Evolutionary conservation across 2,888 invertebrate species (phyloP).

Genomic region (Petrolisthes manimaculis): DNA sequence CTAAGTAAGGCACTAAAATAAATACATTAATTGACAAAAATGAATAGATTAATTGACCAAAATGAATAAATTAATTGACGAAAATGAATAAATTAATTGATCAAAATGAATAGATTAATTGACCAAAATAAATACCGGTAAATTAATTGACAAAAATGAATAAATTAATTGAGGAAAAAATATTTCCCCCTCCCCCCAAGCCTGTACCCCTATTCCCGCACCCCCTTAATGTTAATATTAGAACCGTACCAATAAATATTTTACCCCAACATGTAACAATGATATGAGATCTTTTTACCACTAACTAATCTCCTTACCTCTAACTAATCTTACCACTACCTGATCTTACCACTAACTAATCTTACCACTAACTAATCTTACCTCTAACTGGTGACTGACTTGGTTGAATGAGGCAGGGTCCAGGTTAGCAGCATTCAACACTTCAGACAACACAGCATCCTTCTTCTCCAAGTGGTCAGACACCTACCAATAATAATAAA

Average conservation of each 20-base stretch:
- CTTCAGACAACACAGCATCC: constrained; percentile 70
- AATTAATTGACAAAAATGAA: neutral
- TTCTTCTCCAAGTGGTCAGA: constrained; percentile 66
- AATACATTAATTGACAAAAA: neutral
- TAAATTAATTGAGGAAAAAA: neutral
- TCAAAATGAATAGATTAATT: neutral
- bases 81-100: neutral
- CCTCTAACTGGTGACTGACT: constrained; percentile 75
- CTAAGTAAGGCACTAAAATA: neutral
- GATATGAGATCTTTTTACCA: neutral
- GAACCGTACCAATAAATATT: neutral
- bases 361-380: constrained; percentile 68
- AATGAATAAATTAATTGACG: neutral
- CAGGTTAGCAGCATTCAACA: constrained; percentile 75
- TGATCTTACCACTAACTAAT: too few relatives aligned
- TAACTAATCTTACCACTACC: too few relatives aligned
- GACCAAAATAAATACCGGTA: neutral
- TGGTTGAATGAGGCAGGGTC: constrained; percentile 73
- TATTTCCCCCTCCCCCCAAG: too few relatives aligned
- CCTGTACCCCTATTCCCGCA: too few relatives aligned
- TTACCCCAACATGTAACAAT: neutral
- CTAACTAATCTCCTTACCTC: too few relatives aligned
- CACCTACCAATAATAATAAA: constrained; percentile 56
- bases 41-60: neutral
- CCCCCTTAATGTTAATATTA: neutral